These are phyloP conservation scores for Mesocentrotus franciscanus DNA, from an alignment of 53 echinoderm and acorn worm genomes.

Conservation along the genomic window DNA sequence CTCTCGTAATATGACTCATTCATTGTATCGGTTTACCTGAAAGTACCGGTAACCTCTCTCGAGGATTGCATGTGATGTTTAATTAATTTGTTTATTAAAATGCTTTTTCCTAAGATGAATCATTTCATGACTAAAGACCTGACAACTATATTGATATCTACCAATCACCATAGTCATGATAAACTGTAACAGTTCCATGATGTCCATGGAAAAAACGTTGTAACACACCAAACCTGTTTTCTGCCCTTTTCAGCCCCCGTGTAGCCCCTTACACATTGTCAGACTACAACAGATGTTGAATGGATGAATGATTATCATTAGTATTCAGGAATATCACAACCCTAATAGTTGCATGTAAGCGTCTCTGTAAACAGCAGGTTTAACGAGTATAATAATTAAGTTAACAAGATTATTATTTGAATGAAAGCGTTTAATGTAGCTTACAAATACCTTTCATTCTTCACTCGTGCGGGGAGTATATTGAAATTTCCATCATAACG, in stretches of 20 bases:
- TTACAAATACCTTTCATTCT: not conserved
- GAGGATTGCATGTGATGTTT: not conserved
- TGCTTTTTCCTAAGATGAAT: constrained; percentile 18
- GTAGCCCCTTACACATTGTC: not conserved
- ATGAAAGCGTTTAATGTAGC: not conserved
- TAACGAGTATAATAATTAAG: no score
- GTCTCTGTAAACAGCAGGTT: not conserved
- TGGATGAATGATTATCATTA: not conserved
- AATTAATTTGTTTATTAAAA: constrained; percentile 10
- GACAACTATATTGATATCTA: not conserved
- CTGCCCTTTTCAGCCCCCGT: not conserved
- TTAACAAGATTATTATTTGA: no score
- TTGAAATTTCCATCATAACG: not conserved
- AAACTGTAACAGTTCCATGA: no score
- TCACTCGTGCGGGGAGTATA: not conserved
- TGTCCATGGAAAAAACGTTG: no score
- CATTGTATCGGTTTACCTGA: constrained; percentile 26
- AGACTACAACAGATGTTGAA: not conserved
- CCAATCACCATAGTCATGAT: not conserved
- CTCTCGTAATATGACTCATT: constrained; percentile 2
- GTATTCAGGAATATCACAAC: not conserved
- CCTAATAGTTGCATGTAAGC: not conserved
- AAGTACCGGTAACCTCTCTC: not conserved
- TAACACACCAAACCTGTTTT: not conserved
- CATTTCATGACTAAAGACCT: not conserved